These are phyloP conservation scores for Halcyon malimbica DNA, from an alignment of 2,113 vertebrate species.

Conservation along the genomic window DNA sequence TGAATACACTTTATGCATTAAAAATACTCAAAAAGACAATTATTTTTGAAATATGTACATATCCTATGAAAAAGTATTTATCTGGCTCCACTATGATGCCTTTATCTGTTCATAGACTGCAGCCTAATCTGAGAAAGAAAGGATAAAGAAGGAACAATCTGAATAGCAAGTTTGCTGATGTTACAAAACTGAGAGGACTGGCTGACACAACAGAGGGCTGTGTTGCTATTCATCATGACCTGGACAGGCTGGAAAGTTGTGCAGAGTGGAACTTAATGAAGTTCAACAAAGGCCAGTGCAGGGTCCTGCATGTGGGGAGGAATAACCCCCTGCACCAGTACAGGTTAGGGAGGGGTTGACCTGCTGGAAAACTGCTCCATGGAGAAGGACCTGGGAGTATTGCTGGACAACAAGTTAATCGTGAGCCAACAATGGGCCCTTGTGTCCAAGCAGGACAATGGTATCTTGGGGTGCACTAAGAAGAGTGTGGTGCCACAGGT, in stretches of 20 bases:
- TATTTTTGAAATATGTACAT: accelerated
- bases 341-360: too few relatives aligned
- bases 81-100: not conserved
- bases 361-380: too few relatives aligned
- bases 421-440: too few relatives aligned
- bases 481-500: too few relatives aligned
- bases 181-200: not conserved
- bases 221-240: not conserved
- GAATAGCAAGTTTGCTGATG: not conserved
- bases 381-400: too few relatives aligned
- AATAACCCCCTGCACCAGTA: not conserved
- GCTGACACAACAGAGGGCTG: not conserved
- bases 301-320: too few relatives aligned
- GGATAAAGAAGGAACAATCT: not conserved
- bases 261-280: not conserved
- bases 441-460: too few relatives aligned
- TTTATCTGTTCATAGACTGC: not conserved
- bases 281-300: too few relatives aligned
- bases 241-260: not conserved
- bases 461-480: too few relatives aligned
- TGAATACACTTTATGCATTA: not conserved
- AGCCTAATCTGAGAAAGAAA: not conserved
- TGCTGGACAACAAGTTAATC: too few relatives aligned
- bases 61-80: not conserved
- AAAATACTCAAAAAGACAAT: not conserved